Conservation (phyloP, 2,113 vertebrate species). For the Accipiter virgatus region DNA sequence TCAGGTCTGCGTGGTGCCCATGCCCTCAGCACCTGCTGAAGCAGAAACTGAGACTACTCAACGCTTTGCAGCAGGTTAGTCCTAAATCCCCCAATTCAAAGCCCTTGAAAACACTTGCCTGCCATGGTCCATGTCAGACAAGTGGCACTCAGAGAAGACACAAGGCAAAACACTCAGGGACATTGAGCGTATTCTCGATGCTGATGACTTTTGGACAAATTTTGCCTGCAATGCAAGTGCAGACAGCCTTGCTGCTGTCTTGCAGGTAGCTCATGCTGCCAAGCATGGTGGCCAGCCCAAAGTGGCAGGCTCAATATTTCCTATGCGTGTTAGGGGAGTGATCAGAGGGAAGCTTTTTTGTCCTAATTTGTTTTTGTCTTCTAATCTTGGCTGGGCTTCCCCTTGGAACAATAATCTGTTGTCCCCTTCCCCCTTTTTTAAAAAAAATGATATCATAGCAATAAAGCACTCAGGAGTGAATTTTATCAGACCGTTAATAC, state of each 20-base stretch:
- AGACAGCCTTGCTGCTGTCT: not conserved
- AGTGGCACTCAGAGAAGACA: not conserved
- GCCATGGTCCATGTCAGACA: not conserved
- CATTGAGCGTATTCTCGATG: accelerated
- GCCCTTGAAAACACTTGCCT: not conserved
- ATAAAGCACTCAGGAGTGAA: not conserved
- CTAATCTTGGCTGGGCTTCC: not conserved
- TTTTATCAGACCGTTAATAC: not conserved
- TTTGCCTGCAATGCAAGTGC: not conserved
- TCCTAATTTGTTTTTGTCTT: not conserved
- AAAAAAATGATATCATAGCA: not conserved
- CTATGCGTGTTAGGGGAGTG: not conserved
- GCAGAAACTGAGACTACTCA: not conserved
- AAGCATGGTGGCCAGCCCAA: not conserved
- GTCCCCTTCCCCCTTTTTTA: not conserved
- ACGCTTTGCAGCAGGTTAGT: not conserved
- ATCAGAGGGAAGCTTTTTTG: not conserved
- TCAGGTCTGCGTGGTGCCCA: accelerated
- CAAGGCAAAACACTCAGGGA: not conserved
- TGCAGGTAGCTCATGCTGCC: not conserved
- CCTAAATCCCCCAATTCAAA: not conserved
- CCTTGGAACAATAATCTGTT: not conserved
- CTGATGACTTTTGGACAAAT: not conserved
- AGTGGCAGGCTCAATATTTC: not conserved
- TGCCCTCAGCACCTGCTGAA: not conserved